Percentiles rank a stretch among this genome's conserved stretches.
These are phyloP conservation scores for Typhlichthys subterraneus DNA, from an alignment of 2,797 vertebrate species.

Conservation along the genomic window DNA sequence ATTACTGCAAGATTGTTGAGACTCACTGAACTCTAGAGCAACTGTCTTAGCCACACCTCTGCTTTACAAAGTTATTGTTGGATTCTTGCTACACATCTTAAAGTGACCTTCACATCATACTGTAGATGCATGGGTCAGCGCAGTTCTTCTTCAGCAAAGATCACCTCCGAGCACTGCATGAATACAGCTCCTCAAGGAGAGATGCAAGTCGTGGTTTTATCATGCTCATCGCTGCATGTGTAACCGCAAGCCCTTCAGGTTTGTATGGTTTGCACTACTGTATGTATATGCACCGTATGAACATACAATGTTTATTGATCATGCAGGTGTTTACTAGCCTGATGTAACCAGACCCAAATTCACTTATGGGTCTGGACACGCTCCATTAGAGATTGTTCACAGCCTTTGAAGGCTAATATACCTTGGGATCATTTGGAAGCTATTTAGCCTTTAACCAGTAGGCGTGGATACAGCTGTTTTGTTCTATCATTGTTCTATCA, in stretches of 20 bases:
- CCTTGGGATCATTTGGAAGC: too few species aligned
- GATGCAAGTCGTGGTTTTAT: background rate
- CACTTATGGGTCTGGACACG: too few species aligned
- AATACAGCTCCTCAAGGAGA: background rate
- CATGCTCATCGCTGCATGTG: slow-evolving; percentile 32
- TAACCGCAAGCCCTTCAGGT: slow-evolving; percentile 56
- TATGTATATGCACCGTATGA: background rate
- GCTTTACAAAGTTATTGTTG: background rate
- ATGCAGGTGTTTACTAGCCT: too few species aligned
- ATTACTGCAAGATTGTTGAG: too few species aligned
- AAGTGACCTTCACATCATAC: slow-evolving; percentile 2
- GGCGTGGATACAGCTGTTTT: too few species aligned
- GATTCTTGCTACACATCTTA: background rate
- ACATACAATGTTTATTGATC: too few species aligned
- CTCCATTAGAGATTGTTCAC: too few species aligned
- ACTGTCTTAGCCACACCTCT: background rate
- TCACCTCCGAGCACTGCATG: slow-evolving; percentile 26
- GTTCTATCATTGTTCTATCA: too few species aligned
- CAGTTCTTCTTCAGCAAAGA: slow-evolving; percentile 59
- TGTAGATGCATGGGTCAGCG: slow-evolving; percentile 62
- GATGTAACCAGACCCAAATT: too few species aligned
- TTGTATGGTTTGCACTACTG: background rate
- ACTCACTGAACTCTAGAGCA: too few species aligned
- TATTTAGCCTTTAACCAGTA: too few species aligned
- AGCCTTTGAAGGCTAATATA: too few species aligned